Evolutionary conservation across 2,113 vertebrate species (phyloP).

Genomic region (Alectura lathami): DNA sequence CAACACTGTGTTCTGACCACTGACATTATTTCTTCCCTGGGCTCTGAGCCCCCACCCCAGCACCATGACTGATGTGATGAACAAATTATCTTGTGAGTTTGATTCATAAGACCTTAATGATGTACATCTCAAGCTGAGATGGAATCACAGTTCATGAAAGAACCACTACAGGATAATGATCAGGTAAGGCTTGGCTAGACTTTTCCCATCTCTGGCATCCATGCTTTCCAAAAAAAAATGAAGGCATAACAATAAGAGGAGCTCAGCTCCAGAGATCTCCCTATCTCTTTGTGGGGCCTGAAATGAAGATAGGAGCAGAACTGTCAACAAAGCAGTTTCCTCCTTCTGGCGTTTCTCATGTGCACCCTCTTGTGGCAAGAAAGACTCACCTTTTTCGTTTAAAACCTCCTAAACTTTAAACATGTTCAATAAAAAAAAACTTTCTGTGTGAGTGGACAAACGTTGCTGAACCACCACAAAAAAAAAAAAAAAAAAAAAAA

Average conservation of each 20-base stretch:
- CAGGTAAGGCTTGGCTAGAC: neutral
- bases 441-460: neutral
- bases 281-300: neutral
- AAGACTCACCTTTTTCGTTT: neutral
- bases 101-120: neutral
- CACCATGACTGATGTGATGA: neutral
- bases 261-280: neutral
- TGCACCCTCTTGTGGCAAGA: conserved; percentile 59
- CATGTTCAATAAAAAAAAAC: neutral
- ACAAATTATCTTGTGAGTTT: neutral
- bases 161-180: neutral
- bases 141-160: neutral
- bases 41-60: neutral
- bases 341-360: neutral
- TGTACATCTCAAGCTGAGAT: neutral
- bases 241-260: neutral
- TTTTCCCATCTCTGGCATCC: neutral
- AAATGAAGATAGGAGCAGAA: neutral
- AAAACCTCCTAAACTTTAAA: neutral
- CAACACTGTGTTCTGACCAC: neutral
- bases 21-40: neutral
- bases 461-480: neutral
- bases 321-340: neutral
- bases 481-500: neutral
- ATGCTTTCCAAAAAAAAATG: neutral